Percentiles rank a stretch among this genome's conserved stretches.
Evolutionary conservation across 1,140 invertebrate genomes (phyloP).

Genomic region (Drosophila prosaltans): DNA sequence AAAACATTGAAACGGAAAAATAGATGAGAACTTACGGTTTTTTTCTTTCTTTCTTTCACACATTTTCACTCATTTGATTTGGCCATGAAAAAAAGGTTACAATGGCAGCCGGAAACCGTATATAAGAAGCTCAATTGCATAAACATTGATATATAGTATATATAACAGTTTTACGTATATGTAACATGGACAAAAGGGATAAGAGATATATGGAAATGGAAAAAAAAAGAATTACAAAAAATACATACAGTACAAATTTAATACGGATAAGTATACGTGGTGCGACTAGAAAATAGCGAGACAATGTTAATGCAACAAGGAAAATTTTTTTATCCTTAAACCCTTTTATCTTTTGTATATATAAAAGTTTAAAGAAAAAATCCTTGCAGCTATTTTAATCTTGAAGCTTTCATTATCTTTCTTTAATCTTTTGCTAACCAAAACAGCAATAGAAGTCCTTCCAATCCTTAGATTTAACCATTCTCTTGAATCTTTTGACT

Average conservation of each 20-base stretch:
- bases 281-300: background rate
- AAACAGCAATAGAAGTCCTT: too few relatives aligned
- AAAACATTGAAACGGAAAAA: slow-evolving; percentile 32
- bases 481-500: too few relatives aligned
- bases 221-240: background rate
- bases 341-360: too few relatives aligned
- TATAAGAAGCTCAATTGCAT: slow-evolving; percentile 34
- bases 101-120: background rate
- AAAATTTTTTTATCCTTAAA: too few relatives aligned
- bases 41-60: background rate
- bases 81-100: background rate
- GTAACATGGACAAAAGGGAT: background rate
- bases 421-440: too few relatives aligned
- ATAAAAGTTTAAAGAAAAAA: too few relatives aligned
- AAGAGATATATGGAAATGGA: background rate
- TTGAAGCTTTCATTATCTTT: too few relatives aligned
- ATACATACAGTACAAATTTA: background rate
- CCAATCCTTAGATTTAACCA: too few relatives aligned
- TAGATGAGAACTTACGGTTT: slow-evolving; percentile 39
- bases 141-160: slow-evolving; percentile 24
- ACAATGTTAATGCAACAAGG: background rate
- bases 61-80: background rate
- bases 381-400: too few relatives aligned
- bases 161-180: slow-evolving; percentile 3
- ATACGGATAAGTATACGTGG: background rate